Evolutionary conservation across 2,797 vertebrate genomes (phyloP), one percentile per base, ranked within the genome.

Genomic region (Botia kubotai): DNA sequence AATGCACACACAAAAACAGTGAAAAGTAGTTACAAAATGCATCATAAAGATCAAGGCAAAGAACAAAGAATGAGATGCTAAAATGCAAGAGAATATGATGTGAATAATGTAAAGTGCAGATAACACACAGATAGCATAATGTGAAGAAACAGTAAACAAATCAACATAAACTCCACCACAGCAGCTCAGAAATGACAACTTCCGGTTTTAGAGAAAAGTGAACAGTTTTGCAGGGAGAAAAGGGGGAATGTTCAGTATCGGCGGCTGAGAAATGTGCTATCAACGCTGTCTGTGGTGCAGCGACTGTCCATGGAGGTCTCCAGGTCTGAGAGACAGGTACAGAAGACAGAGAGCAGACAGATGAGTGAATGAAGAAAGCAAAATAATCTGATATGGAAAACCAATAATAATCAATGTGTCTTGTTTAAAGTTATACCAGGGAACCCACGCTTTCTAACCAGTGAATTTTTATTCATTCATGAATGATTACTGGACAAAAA

Each of bases 231-330:
- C 60, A 84, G 89, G 82, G 86, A 58, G 85, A 79, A 75, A 50
- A 66, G 39, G 53, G 69, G 19, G 43, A 72, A 87, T 8, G 12
- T 72, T 84, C 93, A 95, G 90, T 92, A 94, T 83, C 90, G 93
- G 14, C 90, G 92, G 81, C 88, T 86, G 69, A 91, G 88, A 88
- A 93, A 92, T 39, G 91, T 89, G 87, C 93, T 94, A 88, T 95
- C 94, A 33, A 91, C 91, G 89, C 94, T 95, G 86, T 95, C 94
- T 82, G 92, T 93, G 72, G 94, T 95, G 91, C 93, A 95, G 19
- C 89, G 93, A 84, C 94, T 95, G 91, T 95, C 94, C 92, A 94
- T 86, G 77, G 94, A 95, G 68, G 93, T 94, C 90, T 95, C 94
- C 82, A 95, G 88, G 90, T 95, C 94, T 95, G 92, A 90, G 83